Evolutionary conservation across 2,113 vertebrate genomes (phyloP).

Genomic region (Indri indri): DNA sequence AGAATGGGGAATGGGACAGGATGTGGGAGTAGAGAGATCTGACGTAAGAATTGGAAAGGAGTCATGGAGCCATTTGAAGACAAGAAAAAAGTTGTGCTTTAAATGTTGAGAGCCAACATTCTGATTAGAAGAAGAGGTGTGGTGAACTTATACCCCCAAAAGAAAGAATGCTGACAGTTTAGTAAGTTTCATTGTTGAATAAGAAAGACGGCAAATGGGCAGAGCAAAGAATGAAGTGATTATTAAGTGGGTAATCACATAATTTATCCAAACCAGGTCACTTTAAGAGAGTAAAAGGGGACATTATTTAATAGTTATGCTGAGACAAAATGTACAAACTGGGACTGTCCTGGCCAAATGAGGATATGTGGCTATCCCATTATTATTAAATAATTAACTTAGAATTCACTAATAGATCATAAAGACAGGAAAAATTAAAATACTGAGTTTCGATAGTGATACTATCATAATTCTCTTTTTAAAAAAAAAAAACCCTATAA

Average conservation of each 20-base stretch:
- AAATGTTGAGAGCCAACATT: background rate
- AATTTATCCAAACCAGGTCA: background rate
- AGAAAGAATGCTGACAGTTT: background rate
- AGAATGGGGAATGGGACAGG: conserved; percentile 45
- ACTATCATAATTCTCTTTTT: background rate
- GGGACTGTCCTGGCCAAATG: background rate
- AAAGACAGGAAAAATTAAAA: background rate
- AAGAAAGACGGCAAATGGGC: background rate
- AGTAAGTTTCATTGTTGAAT: background rate
- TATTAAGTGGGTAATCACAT: background rate
- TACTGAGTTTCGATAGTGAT: background rate
- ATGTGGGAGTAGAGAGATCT: conserved; percentile 57
- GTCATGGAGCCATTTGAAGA: conserved; percentile 21
- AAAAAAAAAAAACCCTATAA: background rate
- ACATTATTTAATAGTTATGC: background rate
- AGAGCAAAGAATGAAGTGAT: background rate
- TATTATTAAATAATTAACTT: background rate
- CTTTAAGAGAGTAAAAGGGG: background rate
- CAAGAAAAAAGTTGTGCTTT: conserved; percentile 7
- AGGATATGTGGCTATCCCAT: background rate
- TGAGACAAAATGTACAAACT: background rate
- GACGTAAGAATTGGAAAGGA: background rate
- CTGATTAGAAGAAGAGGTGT: background rate
- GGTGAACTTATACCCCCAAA: background rate
- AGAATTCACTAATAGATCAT: background rate